phyloP scores from a whole-genome alignment of 2,797 vertebrate species.

The Helicolenus hilgendorfi region DNA sequence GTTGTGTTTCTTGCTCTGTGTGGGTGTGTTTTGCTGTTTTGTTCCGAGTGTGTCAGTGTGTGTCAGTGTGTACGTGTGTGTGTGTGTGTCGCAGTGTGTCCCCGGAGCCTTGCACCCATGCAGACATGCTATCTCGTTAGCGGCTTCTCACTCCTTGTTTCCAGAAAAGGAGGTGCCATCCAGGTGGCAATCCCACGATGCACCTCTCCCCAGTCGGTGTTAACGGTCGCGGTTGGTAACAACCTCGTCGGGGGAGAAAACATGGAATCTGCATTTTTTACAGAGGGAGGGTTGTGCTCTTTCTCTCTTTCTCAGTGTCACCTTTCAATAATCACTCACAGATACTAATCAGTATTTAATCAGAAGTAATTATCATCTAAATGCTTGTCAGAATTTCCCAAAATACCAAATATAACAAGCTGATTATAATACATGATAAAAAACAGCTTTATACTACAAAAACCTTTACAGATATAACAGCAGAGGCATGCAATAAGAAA shows the following conservation, averaged over 20 bases:
- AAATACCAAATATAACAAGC: slow-evolving; percentile 1
- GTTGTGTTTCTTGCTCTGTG: slow-evolving; percentile 21
- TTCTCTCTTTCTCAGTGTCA: not conserved
- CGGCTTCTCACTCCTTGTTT: slow-evolving; percentile 86
- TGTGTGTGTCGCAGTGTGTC: slow-evolving; percentile 7
- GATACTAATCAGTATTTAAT: not conserved
- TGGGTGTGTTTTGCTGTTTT: slow-evolving; percentile 22
- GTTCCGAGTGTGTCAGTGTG: slow-evolving; percentile 14
- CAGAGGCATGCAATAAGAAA: not conserved
- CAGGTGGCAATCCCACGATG: slow-evolving; percentile 85
- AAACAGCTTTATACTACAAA: not conserved
- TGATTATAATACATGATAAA: not conserved
- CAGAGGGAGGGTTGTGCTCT: not conserved
- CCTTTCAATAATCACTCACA: slow-evolving; percentile 3
- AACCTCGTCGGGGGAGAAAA: slow-evolving; percentile 40
- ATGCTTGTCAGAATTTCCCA: not conserved
- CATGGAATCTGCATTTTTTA: slow-evolving; percentile 19
- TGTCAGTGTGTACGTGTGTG: slow-evolving; percentile 5
- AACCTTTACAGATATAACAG: not conserved
- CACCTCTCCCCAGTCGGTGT: slow-evolving; percentile 68
- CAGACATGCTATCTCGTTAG: slow-evolving; percentile 89
- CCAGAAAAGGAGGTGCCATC: slow-evolving; percentile 84
- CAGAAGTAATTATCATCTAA: not conserved
- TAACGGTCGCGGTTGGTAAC: slow-evolving; percentile 69
- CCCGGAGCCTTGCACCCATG: slow-evolving; percentile 82